A percentile compares a stretch with the other conserved stretches of the same genome.
These are phyloP conservation scores for Campylomormyrus tamandua DNA, from an alignment of 2,113 vertebrate species.

Conservation along the genomic window DNA sequence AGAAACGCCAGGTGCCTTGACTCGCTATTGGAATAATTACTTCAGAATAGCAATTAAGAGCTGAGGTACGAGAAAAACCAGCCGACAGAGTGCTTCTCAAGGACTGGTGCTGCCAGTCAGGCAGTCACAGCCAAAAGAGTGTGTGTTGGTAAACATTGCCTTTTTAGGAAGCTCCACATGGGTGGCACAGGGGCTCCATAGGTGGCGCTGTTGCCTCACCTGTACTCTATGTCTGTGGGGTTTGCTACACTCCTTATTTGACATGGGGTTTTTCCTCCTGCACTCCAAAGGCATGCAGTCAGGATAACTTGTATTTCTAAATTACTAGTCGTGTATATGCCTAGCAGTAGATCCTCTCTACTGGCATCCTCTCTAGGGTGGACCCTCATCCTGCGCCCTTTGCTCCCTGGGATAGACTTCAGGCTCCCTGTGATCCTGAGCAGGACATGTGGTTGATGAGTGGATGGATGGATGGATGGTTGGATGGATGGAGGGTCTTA, in stretches of 20 bases:
- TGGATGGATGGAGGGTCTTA: not conserved
- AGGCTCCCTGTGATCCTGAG: not conserved
- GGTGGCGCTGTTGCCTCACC: not conserved
- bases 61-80: not conserved
- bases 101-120: not conserved
- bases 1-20: not conserved
- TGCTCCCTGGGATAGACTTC: not conserved
- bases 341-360: not conserved
- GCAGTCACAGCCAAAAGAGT: not conserved
- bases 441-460: not conserved
- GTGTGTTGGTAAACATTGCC: not conserved
- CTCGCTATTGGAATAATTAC: not conserved
- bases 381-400: not conserved
- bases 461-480: not conserved
- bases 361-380: not conserved
- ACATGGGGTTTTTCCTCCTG: not conserved
- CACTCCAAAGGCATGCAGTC: not conserved
- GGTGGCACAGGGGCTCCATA: not conserved
- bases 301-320: not conserved
- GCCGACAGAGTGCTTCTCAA: not conserved
- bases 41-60: not conserved
- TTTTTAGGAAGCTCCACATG: not conserved
- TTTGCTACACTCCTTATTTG: not conserved
- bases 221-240: not conserved
- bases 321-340: not conserved